phyloP scores from a whole-genome alignment of 2,113 vertebrate species.

The Numida meleagris region DNA sequence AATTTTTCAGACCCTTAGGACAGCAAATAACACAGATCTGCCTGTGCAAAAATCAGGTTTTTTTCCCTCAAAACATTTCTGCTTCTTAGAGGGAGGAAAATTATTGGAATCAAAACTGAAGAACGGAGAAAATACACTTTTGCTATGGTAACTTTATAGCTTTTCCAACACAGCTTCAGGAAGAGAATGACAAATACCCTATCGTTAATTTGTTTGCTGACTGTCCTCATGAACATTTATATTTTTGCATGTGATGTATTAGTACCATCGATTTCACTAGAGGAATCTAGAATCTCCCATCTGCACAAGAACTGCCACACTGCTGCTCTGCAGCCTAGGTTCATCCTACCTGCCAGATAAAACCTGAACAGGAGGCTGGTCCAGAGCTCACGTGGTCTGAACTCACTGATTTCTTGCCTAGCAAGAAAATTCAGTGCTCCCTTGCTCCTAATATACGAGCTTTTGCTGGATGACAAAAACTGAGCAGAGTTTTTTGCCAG shows the following conservation, averaged over 20 bases:
- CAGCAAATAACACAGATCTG: neutral
- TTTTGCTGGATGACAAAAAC: neutral
- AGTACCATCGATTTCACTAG: neutral
- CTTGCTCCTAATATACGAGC: neutral
- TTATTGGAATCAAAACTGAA: neutral
- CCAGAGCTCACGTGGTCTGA: neutral
- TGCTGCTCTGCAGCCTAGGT: neutral
- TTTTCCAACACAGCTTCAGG: neutral
- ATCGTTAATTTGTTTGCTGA: neutral
- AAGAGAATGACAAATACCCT: neutral
- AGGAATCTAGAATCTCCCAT: neutral
- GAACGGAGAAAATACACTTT: neutral
- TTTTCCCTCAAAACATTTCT: constrained; percentile 1
- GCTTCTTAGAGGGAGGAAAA: neutral
- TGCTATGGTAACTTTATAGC: neutral
- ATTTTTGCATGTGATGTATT: neutral
- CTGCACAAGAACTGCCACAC: neutral
- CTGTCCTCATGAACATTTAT: neutral
- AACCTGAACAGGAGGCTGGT: neutral
- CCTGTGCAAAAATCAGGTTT: constrained; percentile 16
- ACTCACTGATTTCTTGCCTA: accelerated
- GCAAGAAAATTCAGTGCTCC: neutral
- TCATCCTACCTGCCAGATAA: neutral
- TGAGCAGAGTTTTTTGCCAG: neutral
- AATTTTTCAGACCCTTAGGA: constrained; percentile 23